phyloP scores from a whole-genome alignment of 2,888 invertebrate species.

The Phyllotreta cruciferae region DNA sequence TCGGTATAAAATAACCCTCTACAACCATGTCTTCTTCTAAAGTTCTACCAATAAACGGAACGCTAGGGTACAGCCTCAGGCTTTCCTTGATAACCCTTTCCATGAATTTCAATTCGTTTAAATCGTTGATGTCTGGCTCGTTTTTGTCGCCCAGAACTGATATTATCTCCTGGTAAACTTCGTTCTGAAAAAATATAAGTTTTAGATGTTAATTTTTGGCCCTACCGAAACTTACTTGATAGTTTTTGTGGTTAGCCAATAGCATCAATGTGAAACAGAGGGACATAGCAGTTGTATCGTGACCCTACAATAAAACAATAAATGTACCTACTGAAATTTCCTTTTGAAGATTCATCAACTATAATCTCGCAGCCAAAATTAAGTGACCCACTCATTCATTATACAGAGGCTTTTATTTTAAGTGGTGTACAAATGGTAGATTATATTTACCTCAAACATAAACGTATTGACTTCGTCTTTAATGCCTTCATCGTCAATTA shows the following conservation, averaged over 20 bases:
- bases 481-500: slow-evolving; percentile 58
- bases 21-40: slow-evolving; percentile 47
- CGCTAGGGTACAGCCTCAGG: slow-evolving; percentile 56
- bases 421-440: neutral
- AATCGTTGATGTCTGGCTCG: slow-evolving; percentile 47
- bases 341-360: too few species aligned
- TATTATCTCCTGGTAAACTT: slow-evolving; percentile 45
- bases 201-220: neutral
- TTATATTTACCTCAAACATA: slow-evolving; percentile 57
- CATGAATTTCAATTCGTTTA: slow-evolving; percentile 55
- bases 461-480: slow-evolving; percentile 71
- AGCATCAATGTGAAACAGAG: slow-evolving; percentile 44
- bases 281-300: slow-evolving; percentile 48
- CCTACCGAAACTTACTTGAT: slow-evolving; percentile 42
- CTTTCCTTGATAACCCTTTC: slow-evolving; percentile 58
- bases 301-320: slow-evolving; percentile 43
- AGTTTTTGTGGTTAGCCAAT: slow-evolving; percentile 42
- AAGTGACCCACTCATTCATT: neutral
- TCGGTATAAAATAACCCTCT: slow-evolving; percentile 60
- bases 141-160: slow-evolving; percentile 43
- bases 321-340: neutral
- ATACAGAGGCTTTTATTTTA: neutral
- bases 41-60: slow-evolving; percentile 54
- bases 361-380: too few species aligned
- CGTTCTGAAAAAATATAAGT: slow-evolving; percentile 37